phyloP scores from a whole-genome alignment of 2,113 vertebrate genomes.

The Nasalis larvatus region DNA sequence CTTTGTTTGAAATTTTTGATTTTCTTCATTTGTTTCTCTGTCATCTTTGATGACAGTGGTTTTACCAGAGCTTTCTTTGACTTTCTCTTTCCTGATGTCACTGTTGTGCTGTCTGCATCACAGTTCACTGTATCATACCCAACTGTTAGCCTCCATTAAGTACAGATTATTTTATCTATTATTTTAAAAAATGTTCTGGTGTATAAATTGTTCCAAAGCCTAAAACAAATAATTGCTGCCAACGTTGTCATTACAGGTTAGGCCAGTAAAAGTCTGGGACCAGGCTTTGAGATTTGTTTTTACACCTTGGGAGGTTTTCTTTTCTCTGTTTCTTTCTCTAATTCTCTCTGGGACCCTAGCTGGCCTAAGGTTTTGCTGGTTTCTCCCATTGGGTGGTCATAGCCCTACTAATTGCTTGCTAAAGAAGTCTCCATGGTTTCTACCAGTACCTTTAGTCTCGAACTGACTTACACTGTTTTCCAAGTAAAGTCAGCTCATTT shows the following conservation, averaged over 20 bases:
- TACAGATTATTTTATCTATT: background rate
- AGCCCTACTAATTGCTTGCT: background rate
- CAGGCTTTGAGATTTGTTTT: background rate
- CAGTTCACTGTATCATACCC: accelerated
- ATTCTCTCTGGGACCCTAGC: background rate
- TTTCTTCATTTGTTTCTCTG: background rate
- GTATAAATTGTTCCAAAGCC: background rate
- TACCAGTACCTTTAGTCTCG: background rate
- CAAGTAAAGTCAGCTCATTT: background rate
- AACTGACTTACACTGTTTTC: background rate
- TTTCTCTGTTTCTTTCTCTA: background rate
- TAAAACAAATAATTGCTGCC: background rate
- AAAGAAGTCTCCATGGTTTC: background rate
- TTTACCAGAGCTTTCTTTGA: background rate
- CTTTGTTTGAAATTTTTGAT: background rate
- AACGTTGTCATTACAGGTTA: background rate
- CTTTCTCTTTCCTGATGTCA: background rate
- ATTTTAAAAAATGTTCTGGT: background rate
- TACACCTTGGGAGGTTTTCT: background rate
- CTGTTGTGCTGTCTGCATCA: background rate
- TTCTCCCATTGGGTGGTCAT: background rate
- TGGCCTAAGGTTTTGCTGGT: background rate
- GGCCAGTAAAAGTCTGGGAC: background rate
- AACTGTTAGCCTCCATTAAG: background rate
- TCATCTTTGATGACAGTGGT: background rate